Percentiles rank a stretch among this genome's conserved stretches.
These are phyloP conservation scores for Portunus trituberculatus DNA, from an alignment of 1,140 invertebrate species.

Conservation along the genomic window DNA sequence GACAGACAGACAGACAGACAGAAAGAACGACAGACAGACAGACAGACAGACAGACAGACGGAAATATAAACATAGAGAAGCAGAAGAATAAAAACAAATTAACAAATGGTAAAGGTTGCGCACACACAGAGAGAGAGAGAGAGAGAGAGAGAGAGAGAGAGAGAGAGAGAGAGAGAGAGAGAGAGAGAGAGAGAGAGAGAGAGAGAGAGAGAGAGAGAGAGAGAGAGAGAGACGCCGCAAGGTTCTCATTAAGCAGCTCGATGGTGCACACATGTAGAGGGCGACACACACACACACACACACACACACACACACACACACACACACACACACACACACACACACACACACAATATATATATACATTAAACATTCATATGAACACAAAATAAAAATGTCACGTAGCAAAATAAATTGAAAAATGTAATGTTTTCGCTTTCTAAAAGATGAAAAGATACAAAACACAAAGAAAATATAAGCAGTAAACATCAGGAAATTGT, in stretches of 20 bases:
- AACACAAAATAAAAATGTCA: too few species aligned
- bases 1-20: background rate
- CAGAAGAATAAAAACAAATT: background rate
- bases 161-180: background rate
- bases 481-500: too few species aligned
- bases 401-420: too few species aligned
- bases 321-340: constrained; percentile 50
- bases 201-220: too few species aligned
- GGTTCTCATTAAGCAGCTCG: background rate
- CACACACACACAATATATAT: too few species aligned
- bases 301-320: constrained; percentile 48
- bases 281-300: constrained; percentile 38
- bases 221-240: background rate
- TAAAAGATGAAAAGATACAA: too few species aligned
- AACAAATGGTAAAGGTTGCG: background rate
- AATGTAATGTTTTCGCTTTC: too few species aligned
- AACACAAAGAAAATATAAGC: too few species aligned
- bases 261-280: background rate
- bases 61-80: background rate
- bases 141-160: background rate
- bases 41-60: too few species aligned
- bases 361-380: too few species aligned
- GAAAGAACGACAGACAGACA: background rate
- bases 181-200: background rate
- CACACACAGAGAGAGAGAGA: background rate